These are phyloP conservation scores for Platyrinchus mystaceus DNA, from an alignment of 2,797 vertebrate species.

Conservation along the genomic window DNA sequence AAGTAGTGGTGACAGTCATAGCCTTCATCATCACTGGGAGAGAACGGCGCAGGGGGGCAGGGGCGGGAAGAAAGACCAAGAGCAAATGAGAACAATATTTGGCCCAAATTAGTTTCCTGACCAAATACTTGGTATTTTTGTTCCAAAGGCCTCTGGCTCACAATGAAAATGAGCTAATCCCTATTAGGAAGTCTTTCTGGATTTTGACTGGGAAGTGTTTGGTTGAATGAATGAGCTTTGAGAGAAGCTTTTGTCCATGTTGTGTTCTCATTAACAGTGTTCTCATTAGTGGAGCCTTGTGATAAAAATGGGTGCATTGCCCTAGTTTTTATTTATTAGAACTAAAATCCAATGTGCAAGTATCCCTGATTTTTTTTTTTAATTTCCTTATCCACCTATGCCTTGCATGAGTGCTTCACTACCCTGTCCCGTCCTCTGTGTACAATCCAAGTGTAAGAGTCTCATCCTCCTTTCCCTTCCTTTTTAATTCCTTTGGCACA, in stretches of 20 bases:
- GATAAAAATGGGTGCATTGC: constrained; percentile 21
- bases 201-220: constrained; percentile 44
- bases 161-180: constrained; percentile 56
- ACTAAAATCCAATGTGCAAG: neutral
- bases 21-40: constrained; percentile 1
- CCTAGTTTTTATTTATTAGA: constrained; percentile 26
- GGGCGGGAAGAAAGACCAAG: neutral
- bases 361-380: neutral
- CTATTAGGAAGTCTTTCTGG: constrained; percentile 42
- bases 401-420: neutral
- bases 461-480: neutral
- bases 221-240: constrained; percentile 31
- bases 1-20: constrained; percentile 14
- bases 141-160: constrained; percentile 23
- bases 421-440: neutral
- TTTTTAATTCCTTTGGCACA: constrained; percentile 10
- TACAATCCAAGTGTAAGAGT: neutral
- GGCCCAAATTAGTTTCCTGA: constrained; percentile 44
- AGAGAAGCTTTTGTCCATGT: constrained; percentile 50
- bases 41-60: neutral
- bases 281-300: constrained; percentile 39
- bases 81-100: constrained; percentile 52
- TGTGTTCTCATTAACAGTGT: constrained; percentile 48
- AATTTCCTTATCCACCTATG: neutral
- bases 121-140: constrained; percentile 43